phyloP scores from a whole-genome alignment of 2,888 invertebrate species.

The Aphodius sticticus region DNA sequence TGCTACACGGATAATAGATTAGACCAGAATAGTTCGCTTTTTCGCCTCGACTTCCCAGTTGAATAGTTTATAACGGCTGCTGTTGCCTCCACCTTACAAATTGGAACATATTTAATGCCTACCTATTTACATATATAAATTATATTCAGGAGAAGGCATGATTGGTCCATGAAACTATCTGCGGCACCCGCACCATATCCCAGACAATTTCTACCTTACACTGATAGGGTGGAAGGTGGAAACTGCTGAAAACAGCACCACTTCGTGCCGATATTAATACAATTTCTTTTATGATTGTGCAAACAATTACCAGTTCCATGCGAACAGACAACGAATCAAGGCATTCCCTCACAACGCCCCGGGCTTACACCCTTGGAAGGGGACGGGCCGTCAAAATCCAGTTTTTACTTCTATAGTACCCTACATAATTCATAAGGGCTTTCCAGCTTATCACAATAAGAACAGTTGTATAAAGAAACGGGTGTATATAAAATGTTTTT shows the following conservation, averaged over 20 bases:
- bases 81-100: neutral
- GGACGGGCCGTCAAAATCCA: conserved; percentile 10
- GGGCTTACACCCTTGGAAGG: neutral
- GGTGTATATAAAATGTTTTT: conserved; percentile 24
- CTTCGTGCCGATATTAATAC: no score
- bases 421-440: conserved; percentile 22
- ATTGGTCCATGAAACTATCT: no score
- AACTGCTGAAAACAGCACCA: no score
- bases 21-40: neutral
- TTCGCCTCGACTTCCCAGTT: neutral
- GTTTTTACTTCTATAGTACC: conserved; percentile 6
- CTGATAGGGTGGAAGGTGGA: no score
- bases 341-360: neutral
- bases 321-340: neutral
- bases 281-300: neutral
- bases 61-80: neutral
- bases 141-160: neutral
- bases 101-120: neutral
- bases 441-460: conserved; percentile 23
- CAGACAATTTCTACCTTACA: no score
- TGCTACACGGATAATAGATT: conserved; percentile 18
- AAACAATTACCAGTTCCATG: neutral
- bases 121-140: neutral
- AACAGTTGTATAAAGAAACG: conserved; percentile 21
- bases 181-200: no score